Evolutionary conservation across 2,113 vertebrate genomes (phyloP).

Genomic region (Oncorhynchus clarkii): DNA sequence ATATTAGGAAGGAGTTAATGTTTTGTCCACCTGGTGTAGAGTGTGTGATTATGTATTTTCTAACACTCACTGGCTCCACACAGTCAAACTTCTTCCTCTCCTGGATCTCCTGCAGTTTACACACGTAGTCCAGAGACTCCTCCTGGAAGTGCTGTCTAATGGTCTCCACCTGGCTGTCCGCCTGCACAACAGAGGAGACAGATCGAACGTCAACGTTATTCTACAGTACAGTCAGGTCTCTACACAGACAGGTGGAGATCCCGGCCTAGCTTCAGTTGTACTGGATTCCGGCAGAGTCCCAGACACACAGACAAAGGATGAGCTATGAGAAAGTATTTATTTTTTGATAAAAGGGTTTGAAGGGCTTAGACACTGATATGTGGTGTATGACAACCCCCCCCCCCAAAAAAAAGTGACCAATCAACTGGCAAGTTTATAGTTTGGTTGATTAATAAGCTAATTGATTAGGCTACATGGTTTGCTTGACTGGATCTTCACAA

Average conservation of each 20-base stretch:
- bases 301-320: background rate
- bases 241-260: background rate
- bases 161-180: constrained; percentile 86
- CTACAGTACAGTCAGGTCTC: background rate
- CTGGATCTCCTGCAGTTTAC: constrained; percentile 96
- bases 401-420: too few species aligned
- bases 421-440: too few species aligned
- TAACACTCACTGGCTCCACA: constrained; percentile 91
- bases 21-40: too few species aligned
- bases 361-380: too few species aligned
- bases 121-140: constrained; percentile 92
- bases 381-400: too few species aligned
- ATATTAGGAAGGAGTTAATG: too few species aligned
- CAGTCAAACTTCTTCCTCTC: constrained; percentile 98
- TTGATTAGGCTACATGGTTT: too few species aligned
- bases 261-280: background rate
- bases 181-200: constrained; percentile 67
- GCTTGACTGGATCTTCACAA: too few species aligned
- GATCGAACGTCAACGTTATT: background rate
- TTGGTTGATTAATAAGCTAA: too few species aligned
- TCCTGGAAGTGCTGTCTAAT: constrained; percentile 92
- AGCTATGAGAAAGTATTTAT: background rate
- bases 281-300: background rate
- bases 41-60: too few species aligned
- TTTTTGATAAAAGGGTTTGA: too few species aligned